phyloP scores from a whole-genome alignment of 2,113 vertebrate species.

The Mandrillus leucophaeus region DNA sequence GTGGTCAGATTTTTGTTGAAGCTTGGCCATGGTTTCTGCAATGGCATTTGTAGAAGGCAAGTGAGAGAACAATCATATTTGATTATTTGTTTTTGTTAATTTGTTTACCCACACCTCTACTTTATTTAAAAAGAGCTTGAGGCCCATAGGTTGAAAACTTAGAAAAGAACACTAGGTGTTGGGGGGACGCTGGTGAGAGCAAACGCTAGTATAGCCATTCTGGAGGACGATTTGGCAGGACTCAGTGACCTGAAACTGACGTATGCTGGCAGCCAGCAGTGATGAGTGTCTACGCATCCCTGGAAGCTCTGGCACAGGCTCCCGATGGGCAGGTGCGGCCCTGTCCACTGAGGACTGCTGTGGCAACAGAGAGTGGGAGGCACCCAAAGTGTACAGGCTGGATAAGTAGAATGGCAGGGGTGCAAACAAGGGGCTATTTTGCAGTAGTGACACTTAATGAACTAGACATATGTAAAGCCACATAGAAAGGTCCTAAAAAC shows the following conservation, averaged over 20 bases:
- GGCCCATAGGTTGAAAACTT: neutral
- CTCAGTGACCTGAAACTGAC: too few species aligned
- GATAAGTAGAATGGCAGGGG: neutral
- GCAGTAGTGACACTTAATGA: neutral
- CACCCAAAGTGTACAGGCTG: neutral
- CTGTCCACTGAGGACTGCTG: neutral
- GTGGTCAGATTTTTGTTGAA: neutral
- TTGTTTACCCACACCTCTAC: neutral
- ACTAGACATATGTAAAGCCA: neutral
- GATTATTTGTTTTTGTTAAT: neutral
- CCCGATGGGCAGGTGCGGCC: fast-evolving
- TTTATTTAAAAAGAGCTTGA: neutral
- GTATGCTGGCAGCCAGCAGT: neutral
- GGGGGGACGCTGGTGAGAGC: neutral
- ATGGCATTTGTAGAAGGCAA: neutral
- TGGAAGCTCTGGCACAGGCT: neutral
- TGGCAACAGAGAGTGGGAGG: neutral
- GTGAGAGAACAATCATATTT: neutral
- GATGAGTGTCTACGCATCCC: neutral
- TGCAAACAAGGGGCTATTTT: neutral
- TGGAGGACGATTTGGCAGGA: neutral
- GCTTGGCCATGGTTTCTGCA: neutral
- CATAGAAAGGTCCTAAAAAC: neutral
- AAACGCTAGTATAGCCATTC: fast-evolving
- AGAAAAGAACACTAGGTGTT: neutral